phyloP scores from a whole-genome alignment of 2,888 invertebrate genomes.

The Drosophila kambysellisi region DNA sequence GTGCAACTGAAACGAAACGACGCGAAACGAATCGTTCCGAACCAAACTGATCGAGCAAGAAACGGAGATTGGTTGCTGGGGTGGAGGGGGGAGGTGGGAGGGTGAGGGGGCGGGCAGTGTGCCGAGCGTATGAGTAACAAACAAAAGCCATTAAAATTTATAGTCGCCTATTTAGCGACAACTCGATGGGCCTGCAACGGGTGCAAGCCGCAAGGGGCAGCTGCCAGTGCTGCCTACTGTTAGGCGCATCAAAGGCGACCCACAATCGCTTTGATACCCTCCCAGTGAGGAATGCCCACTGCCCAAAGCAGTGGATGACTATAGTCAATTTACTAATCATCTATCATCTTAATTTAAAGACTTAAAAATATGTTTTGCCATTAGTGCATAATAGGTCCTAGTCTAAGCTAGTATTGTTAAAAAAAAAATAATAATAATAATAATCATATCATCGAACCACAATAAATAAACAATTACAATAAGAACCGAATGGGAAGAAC shows the following conservation, averaged over 20 bases:
- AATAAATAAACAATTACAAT: not conserved
- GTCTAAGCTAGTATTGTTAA: not conserved
- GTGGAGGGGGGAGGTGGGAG: not conserved
- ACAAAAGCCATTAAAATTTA: constrained; percentile 69
- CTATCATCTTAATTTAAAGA: not conserved
- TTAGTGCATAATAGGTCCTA: not conserved
- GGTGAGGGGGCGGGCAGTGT: not conserved
- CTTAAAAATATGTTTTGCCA: not conserved
- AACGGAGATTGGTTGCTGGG: not conserved
- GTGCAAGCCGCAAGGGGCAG: constrained; percentile 2
- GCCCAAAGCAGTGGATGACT: not conserved
- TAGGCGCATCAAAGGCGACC: constrained; percentile 67
- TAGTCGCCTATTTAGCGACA: constrained; percentile 62
- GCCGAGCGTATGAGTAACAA: constrained; percentile 63
- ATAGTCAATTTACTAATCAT: not conserved
- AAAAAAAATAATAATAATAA: not conserved
- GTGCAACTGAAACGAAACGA: constrained; percentile 33
- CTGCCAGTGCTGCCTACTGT: constrained; percentile 55
- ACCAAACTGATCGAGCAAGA: constrained; percentile 26
- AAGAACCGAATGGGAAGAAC: not conserved
- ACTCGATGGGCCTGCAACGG: constrained; percentile 2
- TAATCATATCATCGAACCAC: not conserved
- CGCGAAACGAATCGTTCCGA: constrained; percentile 31
- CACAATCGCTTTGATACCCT: constrained; percentile 55
- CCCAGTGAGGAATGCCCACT: constrained; percentile 1